Evolutionary conservation across 1,140 invertebrate genomes (phyloP), one percentile per base, ranked within the genome.

Genomic region (Cherax quadricarinatus): DNA sequence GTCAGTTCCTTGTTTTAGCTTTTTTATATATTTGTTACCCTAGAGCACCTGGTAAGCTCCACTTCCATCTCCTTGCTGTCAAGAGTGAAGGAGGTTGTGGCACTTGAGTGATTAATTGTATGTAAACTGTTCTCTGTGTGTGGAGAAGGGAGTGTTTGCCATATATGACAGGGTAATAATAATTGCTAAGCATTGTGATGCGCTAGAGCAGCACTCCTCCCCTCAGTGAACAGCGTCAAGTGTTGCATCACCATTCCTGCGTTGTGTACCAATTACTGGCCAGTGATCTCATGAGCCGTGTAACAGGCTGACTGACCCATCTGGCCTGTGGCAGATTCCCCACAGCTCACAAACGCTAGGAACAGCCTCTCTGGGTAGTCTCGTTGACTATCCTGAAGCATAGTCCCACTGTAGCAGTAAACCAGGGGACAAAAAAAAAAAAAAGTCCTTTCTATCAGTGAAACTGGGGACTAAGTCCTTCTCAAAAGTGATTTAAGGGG

Each of bases 21-120:
- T 92, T 92, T 92, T 91, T 89, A 89, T 89, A 91, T 91, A 91
- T 91, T 86, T 91, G 90, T 92, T 92, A 88, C 85, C 91, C 86
- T 84, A 73, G 91, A 82, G 86, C 91, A 91, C 82, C 89, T 86
- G 82, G 62, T 80, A 60, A 75, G 82, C 73, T 80, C 89, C 89
- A 75, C 79, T 87, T 53, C 85, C 91, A 51, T 80, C 30, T 73
- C 81, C 80, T 88, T 49, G 51, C 89, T 80, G 73, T 86, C 90
- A 79, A 60, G 90, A 73, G 75, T 53, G 83, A 79, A 86, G 79
- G 88, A 82, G 88, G 85, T 86, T 73, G 85, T 86, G 85, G 85
- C 70, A 86, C 85, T 86, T 86, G 62, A 86, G 70, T 73, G 85
- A 86, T 70, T 86, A 73, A 86, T 86, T 86, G 85, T 86, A 73